Evolutionary conservation across 2,113 vertebrate genomes (phyloP).

Genomic region (Pao palembangensis): DNA sequence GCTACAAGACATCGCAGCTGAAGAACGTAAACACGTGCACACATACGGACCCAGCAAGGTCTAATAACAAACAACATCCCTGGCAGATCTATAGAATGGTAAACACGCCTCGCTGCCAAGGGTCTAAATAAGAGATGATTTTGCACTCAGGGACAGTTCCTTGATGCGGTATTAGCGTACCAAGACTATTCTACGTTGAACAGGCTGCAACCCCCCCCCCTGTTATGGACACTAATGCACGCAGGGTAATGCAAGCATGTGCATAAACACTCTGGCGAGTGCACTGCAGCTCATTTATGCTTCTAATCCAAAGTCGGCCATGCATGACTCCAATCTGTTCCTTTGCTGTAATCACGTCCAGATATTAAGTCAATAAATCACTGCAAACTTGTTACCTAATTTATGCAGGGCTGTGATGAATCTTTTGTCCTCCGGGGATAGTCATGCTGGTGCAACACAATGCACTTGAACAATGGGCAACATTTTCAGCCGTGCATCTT

Average conservation of each 20-base stretch:
- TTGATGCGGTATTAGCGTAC: constrained; percentile 57
- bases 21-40: not conserved
- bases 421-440: constrained; percentile 62
- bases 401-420: constrained; percentile 64
- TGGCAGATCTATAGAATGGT: constrained; percentile 27
- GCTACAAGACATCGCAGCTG: not conserved
- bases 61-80: constrained; percentile 13
- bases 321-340: constrained; percentile 64
- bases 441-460: constrained; percentile 29
- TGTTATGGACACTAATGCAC: constrained; percentile 18
- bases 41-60: not conserved
- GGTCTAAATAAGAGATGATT: constrained; percentile 57
- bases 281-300: constrained; percentile 51
- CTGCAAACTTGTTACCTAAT: constrained; percentile 66
- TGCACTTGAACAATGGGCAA: constrained; percentile 38
- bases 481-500: constrained; percentile 40
- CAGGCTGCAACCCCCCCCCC: constrained; percentile 26
- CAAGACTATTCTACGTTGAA: constrained; percentile 34
- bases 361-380: constrained; percentile 75
- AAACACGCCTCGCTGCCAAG: constrained; percentile 38
- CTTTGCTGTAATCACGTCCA: constrained; percentile 66
- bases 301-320: constrained; percentile 62
- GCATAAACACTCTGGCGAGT: constrained; percentile 23
- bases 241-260: constrained; percentile 8
- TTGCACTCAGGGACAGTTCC: constrained; percentile 50